A percentile compares a stretch with the other conserved stretches of the same genome.
phyloP scores from a whole-genome alignment of 1,140 invertebrate species.

The Mizuhopecten yessoensis region DNA sequence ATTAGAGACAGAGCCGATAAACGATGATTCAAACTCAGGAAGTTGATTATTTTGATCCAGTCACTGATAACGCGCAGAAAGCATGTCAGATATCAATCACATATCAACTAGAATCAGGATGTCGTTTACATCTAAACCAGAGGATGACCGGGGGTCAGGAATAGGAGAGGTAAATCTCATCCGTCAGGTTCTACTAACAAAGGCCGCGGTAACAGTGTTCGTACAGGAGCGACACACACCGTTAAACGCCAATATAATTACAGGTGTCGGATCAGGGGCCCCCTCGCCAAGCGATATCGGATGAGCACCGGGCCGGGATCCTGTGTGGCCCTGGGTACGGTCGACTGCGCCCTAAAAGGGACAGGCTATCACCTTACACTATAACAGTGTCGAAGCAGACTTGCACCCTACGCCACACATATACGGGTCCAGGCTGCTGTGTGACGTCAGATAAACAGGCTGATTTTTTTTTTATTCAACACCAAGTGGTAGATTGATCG shows the following conservation, averaged over 20 bases:
- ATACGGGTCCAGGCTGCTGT: neutral
- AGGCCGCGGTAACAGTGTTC: neutral
- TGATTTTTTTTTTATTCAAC: too few relatives aligned
- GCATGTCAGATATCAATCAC: neutral
- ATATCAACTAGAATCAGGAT: neutral
- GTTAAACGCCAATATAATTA: neutral
- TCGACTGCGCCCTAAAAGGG: conserved; percentile 1
- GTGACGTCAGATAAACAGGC: neutral
- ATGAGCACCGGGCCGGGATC: conserved; percentile 35
- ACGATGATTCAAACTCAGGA: too few relatives aligned
- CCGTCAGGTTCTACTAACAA: neutral
- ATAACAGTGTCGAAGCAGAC: conserved; percentile 14
- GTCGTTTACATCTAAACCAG: neutral
- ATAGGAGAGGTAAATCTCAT: neutral
- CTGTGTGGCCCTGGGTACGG: conserved; percentile 35
- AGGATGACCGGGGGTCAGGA: neutral
- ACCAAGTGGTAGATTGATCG: too few relatives aligned
- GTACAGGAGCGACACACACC: conserved; percentile 21
- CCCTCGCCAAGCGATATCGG: conserved; percentile 30
- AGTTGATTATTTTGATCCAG: too few relatives aligned
- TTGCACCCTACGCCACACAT: conserved; percentile 24
- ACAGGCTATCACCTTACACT: conserved; percentile 4
- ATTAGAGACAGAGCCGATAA: too few relatives aligned
- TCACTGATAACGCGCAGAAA: neutral
- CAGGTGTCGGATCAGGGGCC: neutral